Evolutionary conservation across 2,113 vertebrate species (phyloP), one percentile per base, ranked within the genome.

Genomic region (Stomatorhinus ivindoensis): DNA sequence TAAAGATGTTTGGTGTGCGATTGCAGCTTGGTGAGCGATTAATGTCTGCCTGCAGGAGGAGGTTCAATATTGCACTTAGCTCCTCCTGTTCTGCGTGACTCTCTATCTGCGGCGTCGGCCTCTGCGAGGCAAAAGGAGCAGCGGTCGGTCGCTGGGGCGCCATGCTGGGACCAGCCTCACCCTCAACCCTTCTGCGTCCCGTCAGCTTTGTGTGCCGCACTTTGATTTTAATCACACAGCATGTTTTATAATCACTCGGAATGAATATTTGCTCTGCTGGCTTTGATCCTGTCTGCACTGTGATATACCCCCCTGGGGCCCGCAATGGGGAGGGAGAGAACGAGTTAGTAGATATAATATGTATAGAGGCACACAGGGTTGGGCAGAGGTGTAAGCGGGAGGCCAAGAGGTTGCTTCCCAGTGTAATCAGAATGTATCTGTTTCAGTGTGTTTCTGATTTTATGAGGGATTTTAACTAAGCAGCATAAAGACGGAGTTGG

Each of bases 211-310:
- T 61, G 61, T 47, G 48, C 4, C 21, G 82, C 87, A 35, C 87
- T 31, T 46, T 89, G 90, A 89, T 88, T 90, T 92, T 91, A 91
- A 91, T 89, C 80, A 90, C 48, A 88, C 19, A 65, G 91, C 89
- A 90, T 88, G 87, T 88, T 91, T 76, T 53, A 91, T 91, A 90
- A 90, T 89, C 90, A 58, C 58, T 82, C 44, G 87, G 84, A 44
- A 65, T 84, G 65, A 85, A 87, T 89, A 88, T 65, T 80, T 73
- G 51, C 17, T 80, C 86, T 88, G 87, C 61, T 69, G 90, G 86
- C 86, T 93, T 93, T 92, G 89, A 91, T 89, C 50, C 65, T 87
- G 88, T 89, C 42, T 55, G 35, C 11, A 35, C 85, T 69, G 19
- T 88, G 69, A 61, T 85, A 46, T 89, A 47, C 69, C 84, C 55